phyloP scores from a whole-genome alignment of 2,113 vertebrate genomes.

The Irena cyanogastra region DNA sequence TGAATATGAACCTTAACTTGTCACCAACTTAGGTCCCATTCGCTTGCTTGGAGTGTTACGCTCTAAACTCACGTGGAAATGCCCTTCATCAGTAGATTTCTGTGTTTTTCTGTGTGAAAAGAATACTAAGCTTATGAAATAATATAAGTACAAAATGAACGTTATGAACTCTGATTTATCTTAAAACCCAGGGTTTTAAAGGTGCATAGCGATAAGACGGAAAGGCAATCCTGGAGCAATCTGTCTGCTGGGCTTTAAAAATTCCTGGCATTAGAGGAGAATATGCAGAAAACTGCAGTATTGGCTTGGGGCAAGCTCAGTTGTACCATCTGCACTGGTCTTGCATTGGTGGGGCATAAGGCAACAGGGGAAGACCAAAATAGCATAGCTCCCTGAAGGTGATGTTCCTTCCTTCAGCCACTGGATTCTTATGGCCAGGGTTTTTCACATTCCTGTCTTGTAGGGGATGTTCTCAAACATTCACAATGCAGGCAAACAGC shows the following conservation, averaged over 20 bases:
- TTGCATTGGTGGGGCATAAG: background rate
- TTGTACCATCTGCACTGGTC: background rate
- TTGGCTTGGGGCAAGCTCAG: background rate
- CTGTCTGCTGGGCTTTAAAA: background rate
- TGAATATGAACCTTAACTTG: background rate
- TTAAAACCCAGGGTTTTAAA: background rate
- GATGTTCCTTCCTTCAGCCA: background rate
- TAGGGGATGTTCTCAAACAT: conserved; percentile 38
- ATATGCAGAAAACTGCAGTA: background rate
- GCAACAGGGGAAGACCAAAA: background rate
- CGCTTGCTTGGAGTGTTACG: background rate
- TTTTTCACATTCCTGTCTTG: background rate
- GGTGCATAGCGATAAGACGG: background rate
- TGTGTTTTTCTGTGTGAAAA: background rate
- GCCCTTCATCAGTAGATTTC: background rate
- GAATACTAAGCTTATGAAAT: background rate
- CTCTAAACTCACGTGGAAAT: background rate
- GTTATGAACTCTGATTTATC: background rate
- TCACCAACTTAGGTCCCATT: background rate
- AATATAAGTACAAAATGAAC: background rate
- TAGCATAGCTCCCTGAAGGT: background rate
- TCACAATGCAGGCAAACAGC: background rate
- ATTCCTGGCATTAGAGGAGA: background rate
- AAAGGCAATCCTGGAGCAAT: background rate
- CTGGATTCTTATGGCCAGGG: background rate